These are phyloP conservation scores for Hydrozoanthus tunicans DNA, from an alignment of 64 coral and sea anemone genomes.

Conservation along the genomic window DNA sequence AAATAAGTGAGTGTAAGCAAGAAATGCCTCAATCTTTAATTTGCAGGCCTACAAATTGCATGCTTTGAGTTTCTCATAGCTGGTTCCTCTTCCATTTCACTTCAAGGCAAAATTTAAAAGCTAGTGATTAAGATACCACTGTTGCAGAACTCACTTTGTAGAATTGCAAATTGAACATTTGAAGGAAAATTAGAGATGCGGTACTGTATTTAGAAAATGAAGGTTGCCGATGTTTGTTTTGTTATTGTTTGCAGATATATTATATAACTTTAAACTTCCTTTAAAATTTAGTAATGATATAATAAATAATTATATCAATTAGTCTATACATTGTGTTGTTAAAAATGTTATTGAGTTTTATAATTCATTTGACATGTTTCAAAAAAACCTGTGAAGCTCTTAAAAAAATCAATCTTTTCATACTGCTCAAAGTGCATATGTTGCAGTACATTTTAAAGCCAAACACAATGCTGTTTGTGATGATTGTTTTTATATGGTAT, in stretches of 20 bases:
- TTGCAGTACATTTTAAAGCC: neutral
- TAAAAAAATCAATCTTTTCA: neutral
- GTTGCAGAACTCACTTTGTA: too few species aligned
- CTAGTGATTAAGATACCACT: too few species aligned
- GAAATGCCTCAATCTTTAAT: too few species aligned
- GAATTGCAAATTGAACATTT: neutral
- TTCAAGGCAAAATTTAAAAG: too few species aligned
- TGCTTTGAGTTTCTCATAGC: too few species aligned
- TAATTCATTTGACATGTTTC: neutral
- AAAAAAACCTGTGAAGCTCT: neutral
- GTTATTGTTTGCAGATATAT: too few species aligned
- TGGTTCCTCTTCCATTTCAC: too few species aligned
- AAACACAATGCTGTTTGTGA: slow-evolving; percentile 6
- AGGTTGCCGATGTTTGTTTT: neutral
- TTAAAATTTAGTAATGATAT: too few species aligned
- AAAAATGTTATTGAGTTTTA: slow-evolving; percentile 2
- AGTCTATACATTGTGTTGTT: neutral
- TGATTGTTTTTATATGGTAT: neutral
- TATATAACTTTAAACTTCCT: too few species aligned
- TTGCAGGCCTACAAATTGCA: too few species aligned
- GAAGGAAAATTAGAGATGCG: neutral
- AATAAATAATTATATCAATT: too few species aligned
- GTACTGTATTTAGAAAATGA: neutral
- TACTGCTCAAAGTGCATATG: neutral
- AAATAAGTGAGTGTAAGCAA: too few species aligned